Evolutionary conservation across 2,888 invertebrate genomes (phyloP), one percentile per base, ranked within the genome.

Genomic region (Eupithecia exiguata): DNA sequence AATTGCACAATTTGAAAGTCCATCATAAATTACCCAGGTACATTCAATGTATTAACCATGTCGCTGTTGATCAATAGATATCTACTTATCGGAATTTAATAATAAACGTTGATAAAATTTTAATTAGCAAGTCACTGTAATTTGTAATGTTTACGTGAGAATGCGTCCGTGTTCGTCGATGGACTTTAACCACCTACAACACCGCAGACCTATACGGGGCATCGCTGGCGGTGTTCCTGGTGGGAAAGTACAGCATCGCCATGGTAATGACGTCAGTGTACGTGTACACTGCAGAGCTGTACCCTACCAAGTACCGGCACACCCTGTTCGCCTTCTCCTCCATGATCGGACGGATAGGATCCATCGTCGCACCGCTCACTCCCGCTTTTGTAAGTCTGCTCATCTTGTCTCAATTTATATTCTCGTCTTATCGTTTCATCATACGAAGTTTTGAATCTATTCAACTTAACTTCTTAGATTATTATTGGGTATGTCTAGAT

Each of bases 291-390:
- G 93, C 96, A 5, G 96, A 96, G 89, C 89, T 96, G 84, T 96
- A 96, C 84, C 96, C 96, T 9, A 96, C 96, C 36, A 94, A 94
- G 81, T 89, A 95, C 66, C 91, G 96, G 1, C 96, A 96, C 84
- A 95, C 95, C 63, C 87, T 96, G 77, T 92, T 96, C 70, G 95
- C 95, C 0, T 92, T 95, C 77, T 96, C 96, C 81, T 96, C 96
- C 14, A 96, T 96, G 96, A 91, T 96, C 77, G 96, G 96, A 18
- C 91, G 96, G 43, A 88, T 96, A 68, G 96, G 96, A 0, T 95
- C 96, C 2, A 96, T 96, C 87, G 82, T 95, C 53, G 96, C 96
- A 0, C 96, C 96, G 0, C 96, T 96, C 80, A 95, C 96, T 5
- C 95, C 96, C 21, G 91, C 96, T 68, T 84, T 96, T 86, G 96